These are phyloP conservation scores for Chironomus tepperi DNA, from an alignment of 1,140 invertebrate genomes.

Conservation along the genomic window DNA sequence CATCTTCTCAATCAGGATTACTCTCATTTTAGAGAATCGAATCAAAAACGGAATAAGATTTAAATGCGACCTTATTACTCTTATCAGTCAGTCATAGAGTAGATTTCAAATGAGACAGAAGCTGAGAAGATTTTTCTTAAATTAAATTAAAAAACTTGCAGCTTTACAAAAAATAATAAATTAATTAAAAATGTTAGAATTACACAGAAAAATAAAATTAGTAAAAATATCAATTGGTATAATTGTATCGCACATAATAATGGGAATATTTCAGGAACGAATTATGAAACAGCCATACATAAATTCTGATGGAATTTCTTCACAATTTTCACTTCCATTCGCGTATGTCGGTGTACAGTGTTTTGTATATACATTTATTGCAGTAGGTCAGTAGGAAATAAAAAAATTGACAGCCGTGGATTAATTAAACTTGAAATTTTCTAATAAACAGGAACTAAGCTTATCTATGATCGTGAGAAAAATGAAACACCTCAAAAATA, in stretches of 20 bases:
- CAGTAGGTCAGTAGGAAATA: not conserved
- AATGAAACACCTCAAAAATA: not conserved
- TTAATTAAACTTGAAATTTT: not conserved
- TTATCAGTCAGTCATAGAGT: slow-evolving; percentile 4
- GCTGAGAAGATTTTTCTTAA: not conserved
- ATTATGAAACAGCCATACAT: not conserved
- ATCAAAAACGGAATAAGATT: too few species aligned
- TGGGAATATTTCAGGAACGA: not conserved
- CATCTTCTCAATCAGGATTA: too few species aligned
- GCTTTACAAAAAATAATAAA: not conserved
- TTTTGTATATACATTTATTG: not conserved
- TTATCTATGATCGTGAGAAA: not conserved
- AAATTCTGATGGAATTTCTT: not conserved
- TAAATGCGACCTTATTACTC: not conserved
- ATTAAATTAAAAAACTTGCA: too few species aligned
- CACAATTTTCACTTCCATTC: not conserved
- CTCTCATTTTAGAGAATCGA: too few species aligned
- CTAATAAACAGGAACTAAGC: not conserved
- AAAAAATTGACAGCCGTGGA: not conserved
- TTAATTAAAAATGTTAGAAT: not conserved
- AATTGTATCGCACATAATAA: not conserved
- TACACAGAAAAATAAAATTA: not conserved
- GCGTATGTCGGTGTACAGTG: not conserved
- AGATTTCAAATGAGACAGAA: not conserved
- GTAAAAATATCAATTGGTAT: not conserved